Evolutionary conservation across 2,888 invertebrate species (phyloP).

Genomic region (Allacma fusca): DNA sequence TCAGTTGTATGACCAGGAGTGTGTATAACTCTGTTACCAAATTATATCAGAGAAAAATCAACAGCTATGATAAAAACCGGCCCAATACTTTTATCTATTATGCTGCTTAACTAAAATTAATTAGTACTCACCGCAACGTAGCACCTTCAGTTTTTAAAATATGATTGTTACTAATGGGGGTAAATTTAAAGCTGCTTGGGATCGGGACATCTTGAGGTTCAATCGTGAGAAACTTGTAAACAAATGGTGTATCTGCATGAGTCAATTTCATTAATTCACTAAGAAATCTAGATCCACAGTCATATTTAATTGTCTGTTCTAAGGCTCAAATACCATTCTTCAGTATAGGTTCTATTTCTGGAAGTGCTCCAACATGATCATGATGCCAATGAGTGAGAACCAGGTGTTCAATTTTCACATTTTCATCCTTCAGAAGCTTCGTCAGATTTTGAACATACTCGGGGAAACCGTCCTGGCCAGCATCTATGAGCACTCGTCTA

Average conservation of each 20-base stretch:
- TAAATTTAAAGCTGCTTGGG: constrained; percentile 66
- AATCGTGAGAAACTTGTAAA: constrained; percentile 71
- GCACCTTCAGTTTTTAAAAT: constrained; percentile 83
- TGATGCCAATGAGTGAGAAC: constrained; percentile 96
- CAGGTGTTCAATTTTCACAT: constrained; percentile 81
- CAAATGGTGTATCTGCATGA: constrained; percentile 49
- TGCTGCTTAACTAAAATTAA: too few species aligned
- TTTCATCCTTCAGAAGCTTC: constrained; percentile 75
- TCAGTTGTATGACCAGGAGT: constrained; percentile 95
- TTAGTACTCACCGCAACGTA: constrained; percentile 75
- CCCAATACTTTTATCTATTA: too few species aligned
- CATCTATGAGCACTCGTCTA: constrained; percentile 89
- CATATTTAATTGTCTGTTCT: too few species aligned
- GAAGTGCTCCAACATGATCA: constrained; percentile 92
- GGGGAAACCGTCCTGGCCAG: constrained; percentile 82
- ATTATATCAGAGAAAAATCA: too few species aligned
- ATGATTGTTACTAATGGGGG: constrained; percentile 76
- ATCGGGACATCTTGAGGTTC: constrained; percentile 68
- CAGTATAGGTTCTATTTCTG: constrained; percentile 65
- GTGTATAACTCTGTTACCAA: constrained; percentile 66
- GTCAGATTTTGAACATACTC: constrained; percentile 80
- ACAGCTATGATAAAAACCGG: too few species aligned
- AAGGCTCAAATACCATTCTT: constrained; percentile 38
- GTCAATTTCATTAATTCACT: too few species aligned
- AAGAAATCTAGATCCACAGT: too few species aligned